These are phyloP conservation scores for Malthinus flaveolus DNA, from an alignment of 2,888 invertebrate genomes.

Conservation along the genomic window DNA sequence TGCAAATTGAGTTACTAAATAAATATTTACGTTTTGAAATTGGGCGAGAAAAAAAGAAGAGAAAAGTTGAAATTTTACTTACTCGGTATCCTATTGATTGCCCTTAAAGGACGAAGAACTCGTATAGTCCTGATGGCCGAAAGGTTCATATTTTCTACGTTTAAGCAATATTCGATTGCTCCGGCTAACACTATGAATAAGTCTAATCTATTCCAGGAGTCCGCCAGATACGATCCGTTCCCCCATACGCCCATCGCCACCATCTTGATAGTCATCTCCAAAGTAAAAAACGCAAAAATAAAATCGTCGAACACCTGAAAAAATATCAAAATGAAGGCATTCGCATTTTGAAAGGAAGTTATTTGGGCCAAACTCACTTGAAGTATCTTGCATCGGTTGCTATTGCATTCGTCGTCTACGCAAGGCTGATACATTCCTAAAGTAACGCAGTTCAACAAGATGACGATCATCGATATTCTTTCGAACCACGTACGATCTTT, in stretches of 20 bases:
- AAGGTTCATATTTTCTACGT: constrained; percentile 96
- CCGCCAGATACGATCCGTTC: constrained; percentile 92
- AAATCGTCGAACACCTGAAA: constrained; percentile 94
- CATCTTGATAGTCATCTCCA: constrained; percentile 99
- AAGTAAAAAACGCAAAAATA: constrained; percentile 96
- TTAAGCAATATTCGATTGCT: constrained; percentile 85
- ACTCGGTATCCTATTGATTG: constrained; percentile 99
- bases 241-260: constrained; percentile 97
- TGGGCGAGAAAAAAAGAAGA: neutral
- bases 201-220: constrained; percentile 98
- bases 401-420: constrained; percentile 88
- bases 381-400: constrained; percentile 86
- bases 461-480: constrained; percentile 96
- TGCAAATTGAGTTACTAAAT: too few species aligned
- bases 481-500: constrained; percentile 89
- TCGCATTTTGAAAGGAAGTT: neutral
- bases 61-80: constrained; percentile 59
- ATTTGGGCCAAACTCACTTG: constrained; percentile 72
- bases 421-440: constrained; percentile 99
- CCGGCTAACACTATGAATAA: constrained; percentile 97
- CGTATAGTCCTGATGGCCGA: constrained; percentile 98
- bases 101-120: constrained; percentile 93
- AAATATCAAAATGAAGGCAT: too few species aligned
- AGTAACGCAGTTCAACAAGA: constrained; percentile 96
- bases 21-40: neutral